Base-by-base conservation (phyloP, 2,797 vertebrate genomes). In the Simalia tracyae region DNA sequence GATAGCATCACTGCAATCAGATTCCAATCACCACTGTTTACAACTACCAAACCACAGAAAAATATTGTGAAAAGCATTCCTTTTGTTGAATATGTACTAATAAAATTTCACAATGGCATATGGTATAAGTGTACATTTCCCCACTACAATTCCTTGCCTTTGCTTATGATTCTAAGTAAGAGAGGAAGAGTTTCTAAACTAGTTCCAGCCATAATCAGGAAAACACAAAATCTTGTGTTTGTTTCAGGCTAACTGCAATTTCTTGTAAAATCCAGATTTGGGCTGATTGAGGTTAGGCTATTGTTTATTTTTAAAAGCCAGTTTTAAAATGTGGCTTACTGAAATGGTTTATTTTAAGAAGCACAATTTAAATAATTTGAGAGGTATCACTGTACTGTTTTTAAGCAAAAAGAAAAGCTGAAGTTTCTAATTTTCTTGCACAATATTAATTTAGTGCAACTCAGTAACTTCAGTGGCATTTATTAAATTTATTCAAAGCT, bases 1-100 rank as follows among this genome's bases (percentile, higher is more conserved):
- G 46, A 26, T 91, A 92, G 54, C 66, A 93, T 86, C 17, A 95
- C 91, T 87, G 93, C 6, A 61, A 68, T 12, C n/a, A 85, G n/a
- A 31, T 46, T 89, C 50, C 88, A 94, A 46, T 28, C 1, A 0
- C 5, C 57, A 94, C 66, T 46, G 68, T 28, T 72, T 50, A 93
- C 93, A 94, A 60, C 91, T 10, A 92, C 1, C 7, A n/a, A 31
- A 87, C 3, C 54, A 90, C 50, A 76, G 42, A 93, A 90, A 36
- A 66, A 12, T 46, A 10, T 36, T 59, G 24, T 8, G 9, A 66
- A 68, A 57, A 68, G 2, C 24, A 26, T 36, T 50, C 59, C 68
- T 91, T 15, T 87, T 93, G 6, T 19, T 17, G 68, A 0, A 0
- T 36, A 0, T 2, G 22, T 31, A 57, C 64, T 90, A 87, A 5